Percentiles rank a stretch among this genome's conserved stretches.
Evolutionary conservation across 2,888 invertebrate species (phyloP).

Genomic region (Actias luna): DNA sequence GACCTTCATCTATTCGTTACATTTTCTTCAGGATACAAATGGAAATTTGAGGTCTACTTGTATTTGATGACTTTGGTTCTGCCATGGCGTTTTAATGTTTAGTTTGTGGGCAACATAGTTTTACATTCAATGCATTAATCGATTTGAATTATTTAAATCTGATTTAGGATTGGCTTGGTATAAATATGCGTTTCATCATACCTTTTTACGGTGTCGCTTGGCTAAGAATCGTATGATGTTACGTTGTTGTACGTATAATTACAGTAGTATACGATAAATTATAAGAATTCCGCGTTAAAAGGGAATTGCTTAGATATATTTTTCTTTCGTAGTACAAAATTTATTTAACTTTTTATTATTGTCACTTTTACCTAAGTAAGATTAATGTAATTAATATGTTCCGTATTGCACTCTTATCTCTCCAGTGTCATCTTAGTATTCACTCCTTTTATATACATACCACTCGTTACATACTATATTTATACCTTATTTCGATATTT

Average conservation of each 20-base stretch:
- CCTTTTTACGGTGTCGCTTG: not conserved
- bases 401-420: too few relatives aligned
- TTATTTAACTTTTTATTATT: too few relatives aligned
- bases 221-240: not conserved
- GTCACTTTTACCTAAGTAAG: too few relatives aligned
- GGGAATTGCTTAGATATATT: not conserved
- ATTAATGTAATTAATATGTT: too few relatives aligned
- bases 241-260: not conserved
- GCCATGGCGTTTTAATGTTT: not conserved
- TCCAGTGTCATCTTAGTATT: too few relatives aligned
- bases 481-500: too few relatives aligned
- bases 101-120: not conserved
- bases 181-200: not conserved
- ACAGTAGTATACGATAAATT: not conserved
- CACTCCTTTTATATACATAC: too few relatives aligned
- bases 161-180: not conserved
- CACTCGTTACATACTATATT: too few relatives aligned
- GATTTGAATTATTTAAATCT: not conserved
- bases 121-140: not conserved
- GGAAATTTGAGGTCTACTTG: slow-evolving; percentile 46
- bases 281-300: not conserved
- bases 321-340: too few relatives aligned
- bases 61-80: slow-evolving; percentile 25
- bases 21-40: slow-evolving; percentile 53
- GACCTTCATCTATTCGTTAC: slow-evolving; percentile 60